Conservation (phyloP, 2,113 vertebrate species). For the Rhynchomys soricoides region DNA sequence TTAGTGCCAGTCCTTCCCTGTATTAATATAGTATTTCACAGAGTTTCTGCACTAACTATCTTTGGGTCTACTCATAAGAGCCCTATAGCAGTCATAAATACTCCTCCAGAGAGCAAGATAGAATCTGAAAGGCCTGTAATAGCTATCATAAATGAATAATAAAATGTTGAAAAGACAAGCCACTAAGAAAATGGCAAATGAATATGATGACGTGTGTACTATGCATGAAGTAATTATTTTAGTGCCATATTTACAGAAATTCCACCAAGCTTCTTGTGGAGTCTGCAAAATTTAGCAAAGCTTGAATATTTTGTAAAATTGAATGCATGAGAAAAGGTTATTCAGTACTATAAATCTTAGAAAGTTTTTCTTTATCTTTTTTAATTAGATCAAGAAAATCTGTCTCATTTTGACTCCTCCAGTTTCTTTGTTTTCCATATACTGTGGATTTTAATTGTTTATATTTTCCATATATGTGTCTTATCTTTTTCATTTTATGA, state of each 20-base stretch:
- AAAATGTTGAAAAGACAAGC: conserved; percentile 89
- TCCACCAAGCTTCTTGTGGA: conserved; percentile 79
- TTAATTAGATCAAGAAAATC: conserved; percentile 58
- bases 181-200: conserved; percentile 89
- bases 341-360: conserved; percentile 49
- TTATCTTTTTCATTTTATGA: neutral
- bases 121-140: conserved; percentile 88
- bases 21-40: conserved; percentile 87
- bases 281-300: conserved; percentile 78
- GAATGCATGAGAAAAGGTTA: conserved; percentile 53
- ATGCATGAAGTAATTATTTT: conserved; percentile 85
- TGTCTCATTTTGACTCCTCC: conserved; percentile 44
- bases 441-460: neutral
- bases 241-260: conserved; percentile 87
- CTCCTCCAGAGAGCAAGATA: conserved; percentile 89
- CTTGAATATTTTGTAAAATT: conserved; percentile 63
- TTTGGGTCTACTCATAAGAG: conserved; percentile 89
- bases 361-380: neutral
- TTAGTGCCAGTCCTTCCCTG: conserved; percentile 84
- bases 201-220: conserved; percentile 86
- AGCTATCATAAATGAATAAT: conserved; percentile 91
- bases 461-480: neutral
- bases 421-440: neutral
- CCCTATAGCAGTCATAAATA: conserved; percentile 89
- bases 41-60: conserved; percentile 88